A percentile compares a stretch with the other conserved stretches of the same genome.
Evolutionary conservation across 1,140 invertebrate species (phyloP).

Genomic region (Wiebesia pumilae): DNA sequence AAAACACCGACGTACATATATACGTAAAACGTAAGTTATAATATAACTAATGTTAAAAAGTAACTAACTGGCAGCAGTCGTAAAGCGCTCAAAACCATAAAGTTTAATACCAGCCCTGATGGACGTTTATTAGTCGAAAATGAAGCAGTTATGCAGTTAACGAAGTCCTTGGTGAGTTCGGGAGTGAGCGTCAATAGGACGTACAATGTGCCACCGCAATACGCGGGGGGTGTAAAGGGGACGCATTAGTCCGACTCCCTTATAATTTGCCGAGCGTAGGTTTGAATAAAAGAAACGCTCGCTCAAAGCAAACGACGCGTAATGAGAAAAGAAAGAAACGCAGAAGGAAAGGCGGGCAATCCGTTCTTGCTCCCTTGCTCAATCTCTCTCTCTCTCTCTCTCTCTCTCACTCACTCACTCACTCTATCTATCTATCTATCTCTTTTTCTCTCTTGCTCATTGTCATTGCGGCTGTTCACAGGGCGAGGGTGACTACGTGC

Average conservation of each 20-base stretch:
- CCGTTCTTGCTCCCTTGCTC: not conserved
- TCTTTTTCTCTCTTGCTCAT: not conserved
- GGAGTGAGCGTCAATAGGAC: not conserved
- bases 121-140: conserved; percentile 15
- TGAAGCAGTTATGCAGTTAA: not conserved
- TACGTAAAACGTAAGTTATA: not conserved
- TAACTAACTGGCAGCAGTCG: not conserved
- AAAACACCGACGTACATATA: not conserved
- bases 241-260: not conserved
- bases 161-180: not conserved
- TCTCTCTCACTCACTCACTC: too few relatives aligned
- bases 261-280: not conserved
- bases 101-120: conserved; percentile 6
- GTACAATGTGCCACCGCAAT: not conserved
- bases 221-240: not conserved
- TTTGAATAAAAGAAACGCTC: not conserved
- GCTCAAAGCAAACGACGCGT: not conserved
- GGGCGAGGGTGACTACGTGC: conserved; percentile 79
- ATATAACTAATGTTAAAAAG: conserved; percentile 10
- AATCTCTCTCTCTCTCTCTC: not conserved
- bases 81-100: conserved; percentile 7
- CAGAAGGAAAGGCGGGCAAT: not conserved
- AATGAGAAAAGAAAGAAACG: not conserved
- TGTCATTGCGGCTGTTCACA: conserved; percentile 56
- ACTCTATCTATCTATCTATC: too few relatives aligned